Base-by-base conservation (phyloP, 2,888 invertebrate species). In the Hirtodrosophila histrioides region DNA sequence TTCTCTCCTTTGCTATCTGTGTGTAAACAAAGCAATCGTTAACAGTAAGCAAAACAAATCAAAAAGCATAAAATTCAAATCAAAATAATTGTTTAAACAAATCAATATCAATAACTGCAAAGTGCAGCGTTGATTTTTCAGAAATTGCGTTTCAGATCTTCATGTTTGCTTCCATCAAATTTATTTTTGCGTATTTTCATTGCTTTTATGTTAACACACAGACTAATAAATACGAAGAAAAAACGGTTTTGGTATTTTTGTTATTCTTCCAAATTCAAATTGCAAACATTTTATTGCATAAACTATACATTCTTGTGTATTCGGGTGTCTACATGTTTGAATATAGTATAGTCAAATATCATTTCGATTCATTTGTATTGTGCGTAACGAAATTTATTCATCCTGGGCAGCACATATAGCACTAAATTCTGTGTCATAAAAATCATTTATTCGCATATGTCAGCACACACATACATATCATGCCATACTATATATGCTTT, bases 341-440 rank as follows among this genome's bases (percentile, higher is more conserved):
- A n/a, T 62, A 8, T 49, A 23, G 9, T 49, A 23, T 62, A 11
- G 54, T n/a, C 67, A 51, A 58, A 67, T 58, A 66, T 66, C 49
- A 65, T 65, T 65, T 36, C 10, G 39, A 56, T 45, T 57, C 49
- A 46, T 48, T 17, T 17, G 17, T 17, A 2, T 17, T 17, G 29
- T 55, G 49, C 41, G 31, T 46, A 5, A 12, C 17, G 41, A 36
- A 54, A 12, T 55, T 43, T 12, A 41, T 45, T 54, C 53, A 69
- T 69, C 45, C 64, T 64, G 71, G 29, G 23, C 53, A 71, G 29
- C 68, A 68, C 49, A 67, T 50, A 53, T 48, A 53, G 67, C 57
- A 57, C 58, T 39, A 70, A 70, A 70, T 70, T 72, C 46, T 55
- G 51, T 11, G 31, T 36, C 54, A 60, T 70, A 72, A 72, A 72